Conservation (phyloP, 2,888 invertebrate species). For the Cataglyphis livida region DNA sequence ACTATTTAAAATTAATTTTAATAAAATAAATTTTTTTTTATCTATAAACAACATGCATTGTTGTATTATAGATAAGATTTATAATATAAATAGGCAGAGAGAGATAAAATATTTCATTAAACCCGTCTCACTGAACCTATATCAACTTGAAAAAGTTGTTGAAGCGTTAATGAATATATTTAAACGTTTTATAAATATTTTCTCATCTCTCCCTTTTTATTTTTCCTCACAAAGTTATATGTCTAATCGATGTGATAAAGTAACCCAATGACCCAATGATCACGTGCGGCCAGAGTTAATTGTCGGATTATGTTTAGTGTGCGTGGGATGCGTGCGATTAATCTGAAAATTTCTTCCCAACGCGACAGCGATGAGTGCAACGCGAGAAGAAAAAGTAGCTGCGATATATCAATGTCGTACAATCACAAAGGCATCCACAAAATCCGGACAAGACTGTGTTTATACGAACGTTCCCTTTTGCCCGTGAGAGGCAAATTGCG, state of each 20-base stretch:
- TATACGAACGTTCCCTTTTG: constrained; percentile 43
- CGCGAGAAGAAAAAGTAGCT: constrained; percentile 8
- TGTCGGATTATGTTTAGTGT: background rate
- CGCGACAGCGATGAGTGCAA: constrained; percentile 7
- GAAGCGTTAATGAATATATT: constrained; percentile 5
- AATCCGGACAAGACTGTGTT: constrained; percentile 47
- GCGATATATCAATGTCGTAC: constrained; percentile 49
- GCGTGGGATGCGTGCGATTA: background rate
- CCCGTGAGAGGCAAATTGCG: constrained; percentile 56
- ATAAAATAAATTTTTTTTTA: background rate
- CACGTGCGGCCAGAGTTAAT: background rate
- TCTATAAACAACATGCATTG: background rate
- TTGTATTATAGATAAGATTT: background rate
- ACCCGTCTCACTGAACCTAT: background rate
- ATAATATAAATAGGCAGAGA: background rate
- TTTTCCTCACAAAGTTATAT: background rate
- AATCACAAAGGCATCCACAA: constrained; percentile 35
- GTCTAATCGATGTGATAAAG: background rate
- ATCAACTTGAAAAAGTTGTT: background rate
- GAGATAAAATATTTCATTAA: background rate
- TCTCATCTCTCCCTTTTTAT: no score
- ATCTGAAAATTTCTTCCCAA: constrained; percentile 16
- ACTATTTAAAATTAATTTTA: background rate
- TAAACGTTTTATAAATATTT: background rate
- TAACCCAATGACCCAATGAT: no score